These are phyloP conservation scores for Wasmannia auropunctata DNA, from an alignment of 1,140 invertebrate species.

Conservation along the genomic window DNA sequence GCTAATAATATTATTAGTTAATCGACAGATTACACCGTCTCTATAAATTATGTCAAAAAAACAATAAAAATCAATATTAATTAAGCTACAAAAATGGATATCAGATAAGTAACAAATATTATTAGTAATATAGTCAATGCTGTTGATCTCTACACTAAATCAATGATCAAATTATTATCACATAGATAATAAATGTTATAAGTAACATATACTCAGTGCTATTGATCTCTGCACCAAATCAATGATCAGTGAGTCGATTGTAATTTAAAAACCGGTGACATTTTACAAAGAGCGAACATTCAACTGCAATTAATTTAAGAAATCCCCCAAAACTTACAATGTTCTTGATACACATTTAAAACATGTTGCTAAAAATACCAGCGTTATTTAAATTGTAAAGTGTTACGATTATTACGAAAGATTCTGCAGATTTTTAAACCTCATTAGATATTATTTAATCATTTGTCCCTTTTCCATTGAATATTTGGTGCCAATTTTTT, in stretches of 20 bases:
- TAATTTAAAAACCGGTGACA: too few species aligned
- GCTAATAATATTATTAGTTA: neutral
- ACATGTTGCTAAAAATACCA: too few species aligned
- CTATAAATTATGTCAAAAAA: neutral
- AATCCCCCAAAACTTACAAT: too few species aligned
- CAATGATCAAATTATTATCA: too few species aligned
- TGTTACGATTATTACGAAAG: neutral
- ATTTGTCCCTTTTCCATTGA: neutral
- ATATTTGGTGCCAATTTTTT: neutral
- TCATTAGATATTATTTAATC: neutral
- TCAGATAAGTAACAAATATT: neutral
- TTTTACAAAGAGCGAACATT: too few species aligned
- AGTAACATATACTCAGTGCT: too few species aligned
- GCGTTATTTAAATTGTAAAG: too few species aligned
- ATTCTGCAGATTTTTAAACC: neutral
- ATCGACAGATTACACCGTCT: neutral
- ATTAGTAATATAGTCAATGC: neutral
- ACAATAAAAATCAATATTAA: neutral
- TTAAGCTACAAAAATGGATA: neutral
- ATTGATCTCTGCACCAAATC: too few species aligned
- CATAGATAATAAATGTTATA: too few species aligned
- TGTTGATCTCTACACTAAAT: neutral
- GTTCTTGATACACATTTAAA: too few species aligned
- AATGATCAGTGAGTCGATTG: too few species aligned
- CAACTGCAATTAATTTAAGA: too few species aligned